A percentile compares a stretch with the other conserved stretches of the same genome.
These are phyloP conservation scores for Polymixis lichenea DNA, from an alignment of 2,888 invertebrate genomes.

Conservation along the genomic window DNA sequence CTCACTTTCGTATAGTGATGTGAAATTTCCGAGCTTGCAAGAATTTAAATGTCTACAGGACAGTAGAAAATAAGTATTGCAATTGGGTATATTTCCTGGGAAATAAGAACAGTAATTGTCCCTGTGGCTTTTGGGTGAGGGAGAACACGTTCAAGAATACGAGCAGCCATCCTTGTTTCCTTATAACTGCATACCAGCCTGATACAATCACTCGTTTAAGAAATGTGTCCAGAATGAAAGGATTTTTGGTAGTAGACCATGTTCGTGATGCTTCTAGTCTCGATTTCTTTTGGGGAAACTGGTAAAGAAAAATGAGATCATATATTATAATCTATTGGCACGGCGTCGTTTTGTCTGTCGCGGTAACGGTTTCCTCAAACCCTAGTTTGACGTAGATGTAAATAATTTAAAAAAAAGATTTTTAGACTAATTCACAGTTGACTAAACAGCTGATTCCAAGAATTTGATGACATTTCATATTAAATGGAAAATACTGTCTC, in stretches of 20 bases:
- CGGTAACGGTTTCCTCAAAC: conserved; percentile 6
- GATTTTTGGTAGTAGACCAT: no score
- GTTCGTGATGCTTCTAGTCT: not conserved
- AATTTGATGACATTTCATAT: conserved; percentile 8
- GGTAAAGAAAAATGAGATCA: not conserved
- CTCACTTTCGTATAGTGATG: conserved; percentile 66
- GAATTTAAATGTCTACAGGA: conserved; percentile 19
- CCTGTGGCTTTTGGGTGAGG: not conserved
- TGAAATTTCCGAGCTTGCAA: conserved; percentile 33
- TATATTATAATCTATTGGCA: conserved; percentile 11
- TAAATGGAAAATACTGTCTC: not conserved
- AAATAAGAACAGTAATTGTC: not conserved
- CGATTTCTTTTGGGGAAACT: not conserved
- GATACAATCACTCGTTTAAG: not conserved
- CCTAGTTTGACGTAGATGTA: not conserved
- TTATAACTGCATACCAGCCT: not conserved
- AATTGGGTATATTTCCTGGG: not conserved
- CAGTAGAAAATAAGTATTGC: conserved; percentile 15
- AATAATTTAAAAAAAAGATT: not conserved
- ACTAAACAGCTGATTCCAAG: conserved; percentile 8
- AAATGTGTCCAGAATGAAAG: not conserved
- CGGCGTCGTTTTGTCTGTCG: not conserved
- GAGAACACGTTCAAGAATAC: not conserved
- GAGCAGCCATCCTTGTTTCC: not conserved
- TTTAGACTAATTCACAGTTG: conserved; percentile 8